Conservation (phyloP, 2,797 vertebrate species). For the Jordanella pulchra region DNA sequence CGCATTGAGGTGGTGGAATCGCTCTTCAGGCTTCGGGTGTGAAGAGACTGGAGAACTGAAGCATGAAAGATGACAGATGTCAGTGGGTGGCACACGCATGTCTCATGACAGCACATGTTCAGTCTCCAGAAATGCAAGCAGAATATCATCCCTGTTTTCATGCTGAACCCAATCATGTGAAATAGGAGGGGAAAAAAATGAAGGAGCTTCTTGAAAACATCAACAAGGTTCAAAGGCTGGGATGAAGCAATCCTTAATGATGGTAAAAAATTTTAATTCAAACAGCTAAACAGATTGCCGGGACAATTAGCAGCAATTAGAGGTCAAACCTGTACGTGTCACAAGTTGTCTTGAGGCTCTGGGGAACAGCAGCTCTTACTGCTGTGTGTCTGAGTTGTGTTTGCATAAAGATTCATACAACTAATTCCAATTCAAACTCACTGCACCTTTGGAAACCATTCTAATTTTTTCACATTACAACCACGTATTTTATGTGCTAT, state of each 20-base stretch:
- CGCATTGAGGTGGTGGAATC: constrained; percentile 21
- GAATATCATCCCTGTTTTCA: constrained; percentile 28
- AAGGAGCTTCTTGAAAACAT: constrained; percentile 21
- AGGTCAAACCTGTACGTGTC: background rate
- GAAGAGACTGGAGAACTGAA: constrained; percentile 20
- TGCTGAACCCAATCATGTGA: constrained; percentile 29
- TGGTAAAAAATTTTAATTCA: constrained; percentile 5
- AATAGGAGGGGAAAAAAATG: background rate
- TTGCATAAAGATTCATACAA: constrained; percentile 23
- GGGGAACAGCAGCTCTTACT: constrained; percentile 25
- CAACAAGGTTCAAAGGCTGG: background rate
- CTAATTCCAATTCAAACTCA: background rate
- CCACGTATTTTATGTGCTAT: background rate
- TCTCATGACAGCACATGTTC: constrained; percentile 24
- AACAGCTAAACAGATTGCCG: constrained; percentile 8
- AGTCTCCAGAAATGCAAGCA: constrained; percentile 33
- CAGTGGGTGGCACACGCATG: constrained; percentile 43
- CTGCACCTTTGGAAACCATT: too few relatives aligned
- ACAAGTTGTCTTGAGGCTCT: constrained; percentile 9
- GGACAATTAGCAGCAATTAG: constrained; percentile 6
- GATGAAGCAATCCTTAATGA: constrained; percentile 20
- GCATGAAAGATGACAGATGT: constrained; percentile 53
- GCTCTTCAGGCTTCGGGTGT: constrained; percentile 11
- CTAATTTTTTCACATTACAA: too few relatives aligned
- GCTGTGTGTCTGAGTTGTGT: constrained; percentile 12